Base-by-base conservation (phyloP, 2,797 vertebrate genomes). In the Austrolebias charrua region DNA sequence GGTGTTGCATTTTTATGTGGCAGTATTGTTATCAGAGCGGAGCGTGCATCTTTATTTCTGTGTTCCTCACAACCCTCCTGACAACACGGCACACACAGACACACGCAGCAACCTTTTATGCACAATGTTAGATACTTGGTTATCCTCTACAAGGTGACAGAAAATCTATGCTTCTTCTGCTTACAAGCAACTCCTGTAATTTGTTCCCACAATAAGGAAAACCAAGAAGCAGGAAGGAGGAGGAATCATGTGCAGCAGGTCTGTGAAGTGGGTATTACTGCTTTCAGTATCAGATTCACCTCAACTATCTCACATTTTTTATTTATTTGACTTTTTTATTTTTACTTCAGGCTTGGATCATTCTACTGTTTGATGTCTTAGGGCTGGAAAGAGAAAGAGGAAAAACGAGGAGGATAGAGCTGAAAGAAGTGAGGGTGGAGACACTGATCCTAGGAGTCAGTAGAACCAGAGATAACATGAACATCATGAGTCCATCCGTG, bases 171-270 rank as follows among this genome's bases (percentile, higher is more conserved):
- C 56, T 73, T 73, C 72, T 73, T 45, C 69, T 86, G 71, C 76
- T 85, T 85, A 83, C 82, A 86, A 87, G 75, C 56, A 63, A 85
- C 73, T 69, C 73, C 69, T 88, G 76, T 85, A 85, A 87, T 75
- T 84, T 72, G 75, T 73, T 82, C 79, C 76, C 76, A 79, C 76
- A 87, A 82, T 80, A 69, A 84, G 65, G 56, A 48, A 63, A 69
- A 70, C 33, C 1, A 44, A 61, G 74, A 68, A 45, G 56, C n/a
- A 50, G n/a, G 78, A 60, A 59, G 78, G 56, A 7, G 55, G 75
- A 73, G 44, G 59, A 76, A 74, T 66, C 65, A 77, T 81, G 75
- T 65, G 52, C 60, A 73, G 73, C 56, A 38, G 55, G 46, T 11
- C 63, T 78, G n/a, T 83, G 78, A 80, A 81, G 69, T 83, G 67